Evolutionary conservation across 2,888 invertebrate species (phyloP), one percentile per base, ranked within the genome.

Genomic region (Junonia oenone): DNA sequence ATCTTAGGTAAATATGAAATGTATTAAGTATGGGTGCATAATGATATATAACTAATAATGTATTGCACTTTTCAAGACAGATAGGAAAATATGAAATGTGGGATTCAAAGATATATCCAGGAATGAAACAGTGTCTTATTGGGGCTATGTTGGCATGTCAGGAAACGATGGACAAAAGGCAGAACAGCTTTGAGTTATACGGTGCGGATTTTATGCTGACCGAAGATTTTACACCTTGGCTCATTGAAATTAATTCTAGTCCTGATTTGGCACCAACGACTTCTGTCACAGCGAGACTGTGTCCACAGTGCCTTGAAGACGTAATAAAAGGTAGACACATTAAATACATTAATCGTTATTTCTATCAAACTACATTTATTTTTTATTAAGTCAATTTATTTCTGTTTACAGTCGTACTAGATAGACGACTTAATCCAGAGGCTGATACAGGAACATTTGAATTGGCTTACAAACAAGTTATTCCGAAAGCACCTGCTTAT

Each of bases 161-260:
- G 73, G 95, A 96, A 49, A 92, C 93, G 8, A 95, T 96, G 95
- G 95, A 96, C 70, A 91, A 95, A 37, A 83, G 94, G 49, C 90
- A 87, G 69, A 96, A 97, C 67, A 97, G 97, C 51, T 98, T 97
- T 83, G 98, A 98, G 81, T 83, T 98, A 17, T 98, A 97, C 69
- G 98, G 98, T 13, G 98, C 98, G 0, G 98, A 98, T 82, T 98
- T 98, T 74, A 97, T 98, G 95, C 86, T 98, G 56, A 95, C 96
- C 45, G 95, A 97, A 55, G 95, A 96, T 69, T 95, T 94, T 68
- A 93, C 94, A 27, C 97, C 98, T 0, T 98, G 98, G 97, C 91
- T 98, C 1, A 95, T 98, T 64, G 98, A 98, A 83, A 97, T 98
- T 64, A 98, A 98, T 79, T 96, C 97, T 6, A 96, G 97, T 81